These are phyloP conservation scores for Trichomycterus rosablanca DNA, from an alignment of 2,113 vertebrate species.

Conservation along the genomic window DNA sequence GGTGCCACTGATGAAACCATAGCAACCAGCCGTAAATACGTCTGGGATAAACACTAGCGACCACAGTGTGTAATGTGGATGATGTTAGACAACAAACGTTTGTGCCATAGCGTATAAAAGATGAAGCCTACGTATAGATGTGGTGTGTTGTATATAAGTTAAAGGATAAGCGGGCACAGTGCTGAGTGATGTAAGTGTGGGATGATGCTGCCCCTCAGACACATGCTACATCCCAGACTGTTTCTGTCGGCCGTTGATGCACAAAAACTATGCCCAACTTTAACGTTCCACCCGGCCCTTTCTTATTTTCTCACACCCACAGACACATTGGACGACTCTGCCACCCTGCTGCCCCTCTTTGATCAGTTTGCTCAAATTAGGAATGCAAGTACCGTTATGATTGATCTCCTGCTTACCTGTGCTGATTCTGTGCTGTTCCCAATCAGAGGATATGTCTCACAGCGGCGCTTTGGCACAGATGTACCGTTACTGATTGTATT, in stretches of 20 bases:
- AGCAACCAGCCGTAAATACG: too few relatives aligned
- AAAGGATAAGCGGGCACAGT: background rate
- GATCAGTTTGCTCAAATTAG: background rate
- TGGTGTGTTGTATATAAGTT: too few relatives aligned
- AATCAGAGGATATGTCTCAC: background rate
- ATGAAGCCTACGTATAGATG: too few relatives aligned
- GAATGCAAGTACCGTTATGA: background rate
- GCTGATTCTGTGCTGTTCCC: background rate
- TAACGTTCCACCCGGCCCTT: slow-evolving; percentile 2
- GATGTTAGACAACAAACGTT: too few relatives aligned
- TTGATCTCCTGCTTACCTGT: slow-evolving; percentile 13
- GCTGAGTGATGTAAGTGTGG: slow-evolving; percentile 39
- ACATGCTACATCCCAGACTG: slow-evolving; percentile 55
- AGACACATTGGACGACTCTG: slow-evolving; percentile 1
- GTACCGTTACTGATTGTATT: background rate
- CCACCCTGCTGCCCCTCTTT: too few relatives aligned
- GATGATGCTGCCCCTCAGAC: slow-evolving; percentile 47
- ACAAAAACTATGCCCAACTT: slow-evolving; percentile 20
- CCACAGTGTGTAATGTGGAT: too few relatives aligned
- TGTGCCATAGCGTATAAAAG: too few relatives aligned
- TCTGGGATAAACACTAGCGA: too few relatives aligned
- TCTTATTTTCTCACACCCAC: slow-evolving; percentile 21
- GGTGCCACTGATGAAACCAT: too few relatives aligned
- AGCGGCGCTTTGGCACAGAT: background rate
- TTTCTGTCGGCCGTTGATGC: slow-evolving; percentile 58